Evolutionary conservation across 1,140 invertebrate genomes (phyloP).

Genomic region (Agrypnia vestita): DNA sequence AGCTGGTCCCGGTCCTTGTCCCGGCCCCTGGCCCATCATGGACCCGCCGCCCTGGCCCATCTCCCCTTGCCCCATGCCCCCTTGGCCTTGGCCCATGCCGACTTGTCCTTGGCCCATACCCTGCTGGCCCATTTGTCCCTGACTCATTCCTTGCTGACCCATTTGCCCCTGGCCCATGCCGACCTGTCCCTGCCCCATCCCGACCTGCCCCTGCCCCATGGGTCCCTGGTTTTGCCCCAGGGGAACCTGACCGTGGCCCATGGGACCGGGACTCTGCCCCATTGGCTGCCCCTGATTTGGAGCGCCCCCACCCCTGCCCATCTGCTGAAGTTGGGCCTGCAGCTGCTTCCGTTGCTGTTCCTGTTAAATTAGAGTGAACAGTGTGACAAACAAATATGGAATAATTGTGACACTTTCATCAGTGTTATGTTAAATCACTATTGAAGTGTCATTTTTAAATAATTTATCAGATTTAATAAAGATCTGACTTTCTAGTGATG

Average conservation of each 20-base stretch:
- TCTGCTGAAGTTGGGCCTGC: constrained; percentile 53
- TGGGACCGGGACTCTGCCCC: constrained; percentile 41
- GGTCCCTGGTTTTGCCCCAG: constrained; percentile 39
- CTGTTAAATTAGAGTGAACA: not conserved
- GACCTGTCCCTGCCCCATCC: constrained; percentile 45
- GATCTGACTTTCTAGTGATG: too few species aligned
- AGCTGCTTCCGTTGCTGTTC: constrained; percentile 48
- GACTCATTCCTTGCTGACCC: constrained; percentile 20
- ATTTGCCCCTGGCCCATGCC: constrained; percentile 39
- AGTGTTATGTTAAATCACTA: too few species aligned
- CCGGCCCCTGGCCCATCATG: constrained; percentile 51
- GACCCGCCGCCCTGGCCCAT: constrained; percentile 39
- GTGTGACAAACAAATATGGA: too few species aligned
- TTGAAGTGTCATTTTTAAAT: too few species aligned
- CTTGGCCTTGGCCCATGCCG: constrained; percentile 29
- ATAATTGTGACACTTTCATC: too few species aligned
- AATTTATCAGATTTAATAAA: too few species aligned
- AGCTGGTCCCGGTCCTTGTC: constrained; percentile 44
- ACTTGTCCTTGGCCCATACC: constrained; percentile 49
- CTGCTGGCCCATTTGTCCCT: constrained; percentile 42
- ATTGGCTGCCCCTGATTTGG: constrained; percentile 52
- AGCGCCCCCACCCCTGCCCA: constrained; percentile 43
- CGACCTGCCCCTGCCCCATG: constrained; percentile 25
- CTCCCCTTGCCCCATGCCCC: constrained; percentile 43
- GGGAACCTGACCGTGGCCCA: constrained; percentile 46